Evolutionary conservation across 2,113 vertebrate genomes (phyloP), one percentile per base, ranked within the genome.

Genomic region (Tringa solitaria): DNA sequence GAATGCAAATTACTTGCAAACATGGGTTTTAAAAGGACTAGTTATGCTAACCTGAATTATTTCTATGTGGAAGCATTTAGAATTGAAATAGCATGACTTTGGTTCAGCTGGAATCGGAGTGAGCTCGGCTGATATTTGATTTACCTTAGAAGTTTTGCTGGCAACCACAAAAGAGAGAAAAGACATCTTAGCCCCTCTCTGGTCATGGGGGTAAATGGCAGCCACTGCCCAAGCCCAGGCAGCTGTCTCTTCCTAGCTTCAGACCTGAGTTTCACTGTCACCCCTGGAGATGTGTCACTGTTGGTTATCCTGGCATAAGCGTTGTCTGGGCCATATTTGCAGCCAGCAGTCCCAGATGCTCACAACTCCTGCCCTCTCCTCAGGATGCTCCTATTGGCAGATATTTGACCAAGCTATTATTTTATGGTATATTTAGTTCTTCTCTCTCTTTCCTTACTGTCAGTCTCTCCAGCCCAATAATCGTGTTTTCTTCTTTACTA

Each of bases 401-500:
- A 13, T 93, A 21, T 95, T 86, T 76, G 54, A 73, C 65, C 37
- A 84, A 78, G 39, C 39, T 84, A 46, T 78, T 83, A 45, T 92
- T 93, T 91, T 95, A 91, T 84, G 69, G 56, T 89, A 54, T 69
- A 86, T 90, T 94, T 95, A 84, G 64, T 68, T 96, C 9, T 90
- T 91, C 87, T 84, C 69, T 78, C 87, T 92, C 54, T 93, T 92
- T 75, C 10, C 53, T 77, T 46, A 57, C 74, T 77, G 54, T 77
- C 84, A 75, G 48, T 94, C 74, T 94, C 53, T 63, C 26, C 63
- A 88, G 59, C 27, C 33, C 59, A 95, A 53, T 97, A 92, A 96
- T 95, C 64, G 43, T 95, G 59, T 93, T 96, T 95, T 93, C 84
- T 87, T 90, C 89, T 87, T 72, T 93, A 69, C 82, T 51, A 61